Conservation (phyloP, 2,888 invertebrate genomes). For the Labia minor region DNA sequence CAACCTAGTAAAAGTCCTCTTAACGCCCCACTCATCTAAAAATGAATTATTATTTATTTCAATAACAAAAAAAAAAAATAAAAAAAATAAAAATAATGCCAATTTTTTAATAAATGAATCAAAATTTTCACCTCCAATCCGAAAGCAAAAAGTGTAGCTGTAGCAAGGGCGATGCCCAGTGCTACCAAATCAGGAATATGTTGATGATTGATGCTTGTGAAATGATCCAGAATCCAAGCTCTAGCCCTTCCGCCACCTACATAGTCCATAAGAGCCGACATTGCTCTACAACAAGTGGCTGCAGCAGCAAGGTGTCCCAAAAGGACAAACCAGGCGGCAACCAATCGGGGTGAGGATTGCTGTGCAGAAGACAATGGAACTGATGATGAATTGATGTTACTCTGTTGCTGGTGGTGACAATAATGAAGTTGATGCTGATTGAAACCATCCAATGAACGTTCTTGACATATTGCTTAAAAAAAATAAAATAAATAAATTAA, state of each 20-base stretch:
- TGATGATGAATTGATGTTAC: too few relatives aligned
- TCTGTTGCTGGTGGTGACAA: not conserved
- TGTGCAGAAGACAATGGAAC: not conserved
- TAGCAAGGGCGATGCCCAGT: constrained; percentile 48
- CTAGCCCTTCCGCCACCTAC: constrained; percentile 49
- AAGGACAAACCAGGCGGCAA: constrained; percentile 49
- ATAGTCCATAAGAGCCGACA: constrained; percentile 52
- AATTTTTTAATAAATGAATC: too few relatives aligned
- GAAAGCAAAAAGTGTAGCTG: constrained; percentile 51
- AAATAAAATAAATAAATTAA: too few relatives aligned
- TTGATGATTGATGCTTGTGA: constrained; percentile 36
- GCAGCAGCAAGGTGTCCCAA: constrained; percentile 48
- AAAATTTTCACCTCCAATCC: constrained; percentile 54
- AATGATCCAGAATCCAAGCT: constrained; percentile 48
- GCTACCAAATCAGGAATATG: constrained; percentile 53
- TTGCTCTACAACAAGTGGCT: constrained; percentile 49
- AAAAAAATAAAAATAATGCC: not conserved
- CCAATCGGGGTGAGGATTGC: constrained; percentile 38
- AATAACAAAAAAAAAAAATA: not conserved
- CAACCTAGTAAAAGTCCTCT: not conserved
- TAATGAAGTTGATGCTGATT: not conserved
- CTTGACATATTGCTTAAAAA: not conserved
- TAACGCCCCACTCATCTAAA: not conserved
- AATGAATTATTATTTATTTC: not conserved
- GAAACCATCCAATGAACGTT: not conserved